phyloP scores from a whole-genome alignment of 2,113 vertebrate genomes.

The Benthochromis sp. region DNA sequence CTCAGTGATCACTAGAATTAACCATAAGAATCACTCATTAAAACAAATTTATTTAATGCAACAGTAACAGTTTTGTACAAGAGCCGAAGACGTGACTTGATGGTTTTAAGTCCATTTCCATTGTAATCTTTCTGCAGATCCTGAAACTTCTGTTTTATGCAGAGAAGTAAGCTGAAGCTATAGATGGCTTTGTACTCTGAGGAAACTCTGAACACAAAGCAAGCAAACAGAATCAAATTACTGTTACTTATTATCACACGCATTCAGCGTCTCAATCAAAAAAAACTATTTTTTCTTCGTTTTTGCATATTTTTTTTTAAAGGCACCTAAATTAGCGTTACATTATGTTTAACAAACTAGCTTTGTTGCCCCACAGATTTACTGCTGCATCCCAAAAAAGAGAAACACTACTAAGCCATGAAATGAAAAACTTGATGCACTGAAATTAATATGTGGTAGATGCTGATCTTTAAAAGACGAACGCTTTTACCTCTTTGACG shows the following conservation, averaged over 20 bases:
- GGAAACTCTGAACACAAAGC: slow-evolving; percentile 64
- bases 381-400: neutral
- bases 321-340: neutral
- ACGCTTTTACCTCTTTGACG: slow-evolving; percentile 46
- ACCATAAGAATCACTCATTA: neutral
- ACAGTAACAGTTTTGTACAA: neutral
- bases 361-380: neutral
- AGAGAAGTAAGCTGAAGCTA: slow-evolving; percentile 82
- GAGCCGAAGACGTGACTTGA: neutral
- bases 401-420: neutral
- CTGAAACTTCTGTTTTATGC: slow-evolving; percentile 40
- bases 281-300: neutral
- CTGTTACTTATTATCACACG: neutral
- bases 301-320: neutral
- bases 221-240: neutral
- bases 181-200: slow-evolving; percentile 45
- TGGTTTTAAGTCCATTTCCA: neutral
- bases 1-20: neutral
- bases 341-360: neutral
- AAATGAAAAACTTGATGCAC: neutral
- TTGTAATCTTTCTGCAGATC: neutral
- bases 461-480: neutral
- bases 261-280: neutral
- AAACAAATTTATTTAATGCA: neutral
- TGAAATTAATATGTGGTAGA: neutral